A percentile compares a stretch with the other conserved stretches of the same genome.
Conservation (phyloP, 2,888 invertebrate genomes). For the Agrotis clavis region DNA sequence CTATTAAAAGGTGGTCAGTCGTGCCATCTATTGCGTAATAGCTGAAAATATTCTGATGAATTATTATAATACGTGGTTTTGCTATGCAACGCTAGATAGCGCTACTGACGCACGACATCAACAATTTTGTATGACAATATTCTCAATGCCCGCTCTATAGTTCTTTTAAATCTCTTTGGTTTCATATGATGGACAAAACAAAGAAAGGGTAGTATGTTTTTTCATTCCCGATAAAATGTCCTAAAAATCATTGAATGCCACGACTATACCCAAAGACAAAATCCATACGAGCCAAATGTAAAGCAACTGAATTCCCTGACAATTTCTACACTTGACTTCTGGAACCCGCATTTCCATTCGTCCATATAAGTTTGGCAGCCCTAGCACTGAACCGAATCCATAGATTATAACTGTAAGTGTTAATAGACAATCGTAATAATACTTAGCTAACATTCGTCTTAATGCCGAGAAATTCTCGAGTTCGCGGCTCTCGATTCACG, state of each 20-base stretch:
- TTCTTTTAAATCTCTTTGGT: no score
- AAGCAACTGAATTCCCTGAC: background rate
- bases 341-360: background rate
- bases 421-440: constrained; percentile 59
- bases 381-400: constrained; percentile 53
- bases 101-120: no score
- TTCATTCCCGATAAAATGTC: no score
- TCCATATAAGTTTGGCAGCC: constrained; percentile 18
- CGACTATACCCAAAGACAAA: background rate
- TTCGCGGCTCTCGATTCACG: constrained; percentile 54
- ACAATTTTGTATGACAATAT: no score
- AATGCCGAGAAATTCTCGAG: constrained; percentile 34
- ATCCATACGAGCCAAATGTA: background rate
- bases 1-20: no score
- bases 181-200: no score
- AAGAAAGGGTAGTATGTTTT: no score
- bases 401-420: constrained; percentile 56
- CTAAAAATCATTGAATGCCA: background rate
- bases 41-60: no score
- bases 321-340: background rate
- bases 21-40: no score
- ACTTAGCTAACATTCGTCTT: constrained; percentile 48
- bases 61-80: no score
- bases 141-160: no score
- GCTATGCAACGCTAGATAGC: no score